Base-by-base conservation (phyloP, 2,113 vertebrate species). In the Herpetotheres cachinnans region DNA sequence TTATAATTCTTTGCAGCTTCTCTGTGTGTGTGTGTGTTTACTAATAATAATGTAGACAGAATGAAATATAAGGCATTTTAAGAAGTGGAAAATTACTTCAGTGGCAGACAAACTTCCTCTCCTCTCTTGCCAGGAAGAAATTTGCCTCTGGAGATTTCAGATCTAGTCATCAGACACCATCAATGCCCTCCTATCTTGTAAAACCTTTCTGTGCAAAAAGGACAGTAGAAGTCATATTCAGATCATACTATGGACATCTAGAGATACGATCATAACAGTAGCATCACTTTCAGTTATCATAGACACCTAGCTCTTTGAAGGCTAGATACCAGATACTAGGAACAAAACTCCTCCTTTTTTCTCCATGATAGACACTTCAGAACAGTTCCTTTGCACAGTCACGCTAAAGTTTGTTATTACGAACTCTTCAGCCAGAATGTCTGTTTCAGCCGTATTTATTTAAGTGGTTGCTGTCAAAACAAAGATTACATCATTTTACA, bases 401-500 rank as follows among this genome's bases (percentile, higher is more conserved):
- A 84, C 3, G 13, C 36, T 73, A 27, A 94, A 96, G 59, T 92
- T 70, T 67, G 26, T 59, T 80, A 58, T 61, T 73, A 54, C 1
- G 4, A 87, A 82, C n/a, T 78, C 63, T 63, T 92, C 66, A 58
- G 49, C 5, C 58, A 90, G 38, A 47, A 86, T 38, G 27, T 32
- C 55, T 62, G 9, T 54, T 90, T 73, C 62, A 95, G 65, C 10
- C 54, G 12, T 46, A 96, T 71, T 58, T 91, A 63, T 85, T 56
- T 52, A 84, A 94, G 40, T 30, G 25, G 66, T 18, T 91, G 29
- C 56, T 87, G 56, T 91, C 89, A 89, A 89, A 95, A 91, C 52
- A 94, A 94, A 87, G 59, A 94, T 82, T 82, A 94, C 66, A 76
- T 85, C 55, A 95, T 67, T 92, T 93, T 63, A 87, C 77, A 72